These are phyloP conservation scores for Paracentrotus lividus DNA, from an alignment of 53 echinoderm and acorn worm genomes.

Conservation along the genomic window DNA sequence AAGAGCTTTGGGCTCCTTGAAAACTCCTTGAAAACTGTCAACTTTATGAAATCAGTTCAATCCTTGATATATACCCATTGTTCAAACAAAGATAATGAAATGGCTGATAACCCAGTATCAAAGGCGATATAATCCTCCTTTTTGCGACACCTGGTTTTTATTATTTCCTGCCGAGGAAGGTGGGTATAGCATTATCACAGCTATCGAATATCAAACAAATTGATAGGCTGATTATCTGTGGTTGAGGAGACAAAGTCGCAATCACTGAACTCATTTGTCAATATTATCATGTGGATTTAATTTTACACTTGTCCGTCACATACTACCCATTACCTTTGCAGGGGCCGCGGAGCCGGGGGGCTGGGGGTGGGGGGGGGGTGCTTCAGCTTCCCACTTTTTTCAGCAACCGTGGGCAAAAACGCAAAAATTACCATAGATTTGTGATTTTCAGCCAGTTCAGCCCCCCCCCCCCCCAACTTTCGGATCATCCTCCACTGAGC, in stretches of 20 bases:
- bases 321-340: too few relatives aligned
- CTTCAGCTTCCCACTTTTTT: too few relatives aligned
- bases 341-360: too few relatives aligned
- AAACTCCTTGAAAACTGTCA: background rate
- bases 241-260: background rate
- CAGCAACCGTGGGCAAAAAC: too few relatives aligned
- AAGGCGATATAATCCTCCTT: background rate
- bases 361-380: too few relatives aligned
- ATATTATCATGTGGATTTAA: background rate
- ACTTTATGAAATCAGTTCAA: background rate
- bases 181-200: background rate
- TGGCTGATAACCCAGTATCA: background rate
- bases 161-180: background rate
- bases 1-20: too few relatives aligned
- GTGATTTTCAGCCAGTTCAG: too few relatives aligned
- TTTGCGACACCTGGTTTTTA: background rate
- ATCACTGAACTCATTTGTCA: slow-evolving; percentile 7
- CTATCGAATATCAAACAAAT: background rate
- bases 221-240: background rate
- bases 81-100: background rate
- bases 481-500: too few relatives aligned
- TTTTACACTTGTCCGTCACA: slow-evolving; percentile 1
- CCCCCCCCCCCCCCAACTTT: too few relatives aligned
- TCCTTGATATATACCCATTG: too few relatives aligned
- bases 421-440: too few relatives aligned